phyloP scores from a whole-genome alignment of 2,113 vertebrate genomes.

The Notothenia coriiceps region DNA sequence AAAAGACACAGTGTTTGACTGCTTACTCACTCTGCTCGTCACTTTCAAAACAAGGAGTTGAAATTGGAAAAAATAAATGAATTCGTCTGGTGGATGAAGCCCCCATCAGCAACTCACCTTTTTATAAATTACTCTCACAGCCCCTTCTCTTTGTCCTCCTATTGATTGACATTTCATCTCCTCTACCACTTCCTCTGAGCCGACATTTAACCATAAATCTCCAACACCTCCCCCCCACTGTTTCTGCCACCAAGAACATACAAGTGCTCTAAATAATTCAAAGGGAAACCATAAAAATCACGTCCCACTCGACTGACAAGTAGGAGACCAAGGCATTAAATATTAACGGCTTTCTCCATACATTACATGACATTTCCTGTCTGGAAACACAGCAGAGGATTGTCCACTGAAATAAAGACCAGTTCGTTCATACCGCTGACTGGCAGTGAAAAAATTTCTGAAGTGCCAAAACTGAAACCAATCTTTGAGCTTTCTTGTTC shows the following conservation, averaged over 20 bases:
- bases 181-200: too few relatives aligned
- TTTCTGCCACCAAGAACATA: too few relatives aligned
- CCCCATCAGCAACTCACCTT: conserved; percentile 13
- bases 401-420: neutral
- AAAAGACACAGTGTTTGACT: neutral
- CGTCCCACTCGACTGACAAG: conserved; percentile 36
- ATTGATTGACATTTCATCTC: conserved; percentile 5
- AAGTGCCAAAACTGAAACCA: too few relatives aligned
- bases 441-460: too few relatives aligned
- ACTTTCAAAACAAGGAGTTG: neutral
- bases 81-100: neutral
- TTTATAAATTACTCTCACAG: conserved; percentile 20
- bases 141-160: conserved; percentile 21
- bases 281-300: conserved; percentile 32
- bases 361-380: conserved; percentile 34
- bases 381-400: neutral
- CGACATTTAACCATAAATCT: too few relatives aligned
- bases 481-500: too few relatives aligned
- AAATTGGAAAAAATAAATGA: too few relatives aligned
- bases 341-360: conserved; percentile 29
- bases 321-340: conserved; percentile 12
- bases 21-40: neutral
- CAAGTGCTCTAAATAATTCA: conserved; percentile 60
- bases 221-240: too few relatives aligned
- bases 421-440: neutral